A percentile compares a stretch with the other conserved stretches of the same genome.
Evolutionary conservation across 1,140 invertebrate species (phyloP).

Genomic region (Lasioglossum albipes): DNA sequence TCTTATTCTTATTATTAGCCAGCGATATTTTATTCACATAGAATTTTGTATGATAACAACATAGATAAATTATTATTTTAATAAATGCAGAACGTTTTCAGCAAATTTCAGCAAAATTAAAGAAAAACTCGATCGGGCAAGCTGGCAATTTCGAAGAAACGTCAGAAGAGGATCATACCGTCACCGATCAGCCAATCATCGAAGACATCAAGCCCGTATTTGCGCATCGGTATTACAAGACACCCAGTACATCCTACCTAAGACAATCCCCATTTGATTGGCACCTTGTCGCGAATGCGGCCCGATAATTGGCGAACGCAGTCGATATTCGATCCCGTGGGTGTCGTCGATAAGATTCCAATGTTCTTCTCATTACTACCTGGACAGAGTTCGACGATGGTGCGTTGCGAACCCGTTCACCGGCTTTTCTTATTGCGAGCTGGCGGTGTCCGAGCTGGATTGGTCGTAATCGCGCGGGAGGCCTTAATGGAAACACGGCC

Average conservation of each 20-base stretch:
- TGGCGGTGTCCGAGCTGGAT: slow-evolving; percentile 47
- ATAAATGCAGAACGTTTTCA: too few relatives aligned
- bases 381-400: slow-evolving; percentile 13
- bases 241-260: not conserved
- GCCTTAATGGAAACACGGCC: slow-evolving; percentile 59
- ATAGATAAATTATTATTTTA: too few relatives aligned
- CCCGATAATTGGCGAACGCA: slow-evolving; percentile 60
- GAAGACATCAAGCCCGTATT: too few relatives aligned
- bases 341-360: slow-evolving; percentile 61
- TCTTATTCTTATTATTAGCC: too few relatives aligned
- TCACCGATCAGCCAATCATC: too few relatives aligned
- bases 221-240: not conserved
- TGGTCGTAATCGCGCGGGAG: slow-evolving; percentile 42
- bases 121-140: too few relatives aligned
- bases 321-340: slow-evolving; percentile 55
- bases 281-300: slow-evolving; percentile 40
- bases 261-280: slow-evolving; percentile 19
- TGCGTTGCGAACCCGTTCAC: slow-evolving; percentile 53
- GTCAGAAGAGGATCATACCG: too few relatives aligned
- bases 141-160: too few relatives aligned
- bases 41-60: too few relatives aligned
- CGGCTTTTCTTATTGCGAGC: slow-evolving; percentile 56
- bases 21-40: too few relatives aligned
- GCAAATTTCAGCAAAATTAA: too few relatives aligned
- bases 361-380: slow-evolving; percentile 61